Evolutionary conservation across 2,797 vertebrate genomes (phyloP), one percentile per base, ranked within the genome.

Genomic region (Chelidonichthys spinosus): DNA sequence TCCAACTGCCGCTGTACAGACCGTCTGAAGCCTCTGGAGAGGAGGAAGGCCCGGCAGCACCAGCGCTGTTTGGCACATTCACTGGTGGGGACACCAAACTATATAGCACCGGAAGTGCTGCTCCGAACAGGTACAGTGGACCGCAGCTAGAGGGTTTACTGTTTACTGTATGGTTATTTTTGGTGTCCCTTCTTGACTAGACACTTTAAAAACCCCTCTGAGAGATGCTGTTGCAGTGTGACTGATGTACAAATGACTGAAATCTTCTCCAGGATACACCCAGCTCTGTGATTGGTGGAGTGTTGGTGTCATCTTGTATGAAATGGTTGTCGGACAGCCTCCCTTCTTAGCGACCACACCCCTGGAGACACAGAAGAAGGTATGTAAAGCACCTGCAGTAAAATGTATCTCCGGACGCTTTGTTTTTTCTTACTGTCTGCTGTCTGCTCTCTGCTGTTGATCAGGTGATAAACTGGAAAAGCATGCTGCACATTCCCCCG

Each of bases 251-350:
- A 59, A 33, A 18, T 8, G 11, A 49, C n/a, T 36, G 10, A 60
- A 4, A 11, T 78, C 62, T 52, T 15, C 36, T 74, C 42, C 70
- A 99, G 98, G 98, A 68, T 99, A 99, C 89, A 99, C 98, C 5
- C 98, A 99, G 91, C 92, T 98, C n/a, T 99, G 98, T 76, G 98
- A 99, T 68, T 99, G 98, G 98, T 99, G 98, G 98, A 99, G 98
- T 18, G 98, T 99, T 49, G 98, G 98, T 25, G 98, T 99, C 81
- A 99, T 99, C 92, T 91, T 99, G 79, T 99, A 99, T 85, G 98
- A 99, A 89, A 99, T 99, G 98, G 92, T 99, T 11, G 96, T 99
- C 3, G 98, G 98, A 17, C 97, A 99, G 67, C 98, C 98, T 86
- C 98, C 98, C 2, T 99, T 99, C 89, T 87, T 99, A 72, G 98